These are phyloP conservation scores for Sweltsa coloradensis DNA, from an alignment of 1,140 invertebrate species.

Conservation along the genomic window DNA sequence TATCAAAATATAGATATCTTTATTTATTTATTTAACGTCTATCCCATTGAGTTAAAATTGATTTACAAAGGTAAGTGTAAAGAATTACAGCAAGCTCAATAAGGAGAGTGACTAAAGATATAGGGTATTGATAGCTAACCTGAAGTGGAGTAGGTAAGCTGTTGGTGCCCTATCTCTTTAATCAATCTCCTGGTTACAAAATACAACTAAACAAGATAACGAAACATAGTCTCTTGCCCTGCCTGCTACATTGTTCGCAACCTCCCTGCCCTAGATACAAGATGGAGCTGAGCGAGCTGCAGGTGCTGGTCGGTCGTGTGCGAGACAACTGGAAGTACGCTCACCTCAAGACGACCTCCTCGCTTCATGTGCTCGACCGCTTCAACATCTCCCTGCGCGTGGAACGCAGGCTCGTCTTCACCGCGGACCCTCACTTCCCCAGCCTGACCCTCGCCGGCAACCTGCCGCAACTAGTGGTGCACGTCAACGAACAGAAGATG, in stretches of 20 bases:
- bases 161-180: no score
- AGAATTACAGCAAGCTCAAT: no score
- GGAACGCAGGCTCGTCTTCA: slow-evolving; percentile 66
- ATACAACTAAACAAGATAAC: no score
- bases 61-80: no score
- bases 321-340: slow-evolving; percentile 85
- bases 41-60: no score
- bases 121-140: no score
- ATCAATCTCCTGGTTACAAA: no score
- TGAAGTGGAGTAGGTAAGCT: no score
- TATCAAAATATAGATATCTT: no score
- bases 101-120: no score
- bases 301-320: slow-evolving; percentile 75
- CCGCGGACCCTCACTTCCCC: slow-evolving; percentile 75
- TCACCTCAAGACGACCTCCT: slow-evolving; percentile 66
- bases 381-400: slow-evolving; percentile 81
- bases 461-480: slow-evolving; percentile 73
- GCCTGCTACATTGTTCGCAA: not conserved
- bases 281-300: slow-evolving; percentile 73
- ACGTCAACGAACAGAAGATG: slow-evolving; percentile 82
- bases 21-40: no score
- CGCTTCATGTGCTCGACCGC: slow-evolving; percentile 76
- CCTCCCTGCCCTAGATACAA: slow-evolving; percentile 46
- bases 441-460: slow-evolving; percentile 69
- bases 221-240: no score